Conservation (phyloP, 2,113 vertebrate genomes). For the Macroglossus sobrinus region DNA sequence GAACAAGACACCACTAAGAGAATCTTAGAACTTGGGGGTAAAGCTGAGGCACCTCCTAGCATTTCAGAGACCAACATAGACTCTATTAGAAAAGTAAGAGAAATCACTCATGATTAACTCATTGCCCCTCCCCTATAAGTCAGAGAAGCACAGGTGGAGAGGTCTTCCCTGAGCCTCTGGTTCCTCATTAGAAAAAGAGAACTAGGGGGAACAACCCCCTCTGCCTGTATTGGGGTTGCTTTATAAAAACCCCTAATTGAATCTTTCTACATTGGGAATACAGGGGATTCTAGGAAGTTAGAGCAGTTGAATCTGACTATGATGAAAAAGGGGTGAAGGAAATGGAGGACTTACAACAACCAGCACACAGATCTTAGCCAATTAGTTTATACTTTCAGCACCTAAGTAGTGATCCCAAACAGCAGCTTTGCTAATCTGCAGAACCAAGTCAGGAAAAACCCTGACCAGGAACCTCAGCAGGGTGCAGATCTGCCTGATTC, state of each 20-base stretch:
- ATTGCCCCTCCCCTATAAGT: background rate
- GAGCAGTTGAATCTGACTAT: background rate
- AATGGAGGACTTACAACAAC: background rate
- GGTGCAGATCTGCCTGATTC: background rate
- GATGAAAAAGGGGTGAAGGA: background rate
- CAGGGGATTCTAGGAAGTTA: background rate
- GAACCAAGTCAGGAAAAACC: background rate
- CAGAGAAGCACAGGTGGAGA: background rate
- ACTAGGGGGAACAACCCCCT: background rate
- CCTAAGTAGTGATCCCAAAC: background rate
- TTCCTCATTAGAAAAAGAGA: background rate
- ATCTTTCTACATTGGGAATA: background rate
- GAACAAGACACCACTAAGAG: background rate
- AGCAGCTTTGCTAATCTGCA: background rate
- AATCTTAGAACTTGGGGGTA: background rate
- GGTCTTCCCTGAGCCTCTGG: background rate
- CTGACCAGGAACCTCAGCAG: background rate
- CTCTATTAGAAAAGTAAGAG: background rate
- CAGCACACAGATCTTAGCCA: background rate
- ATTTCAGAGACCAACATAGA: background rate
- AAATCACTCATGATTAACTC: background rate
- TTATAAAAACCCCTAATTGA: background rate
- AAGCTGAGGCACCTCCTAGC: background rate
- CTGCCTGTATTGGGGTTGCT: background rate
- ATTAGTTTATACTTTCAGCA: background rate